Percentiles rank a stretch among this genome's conserved stretches.
phyloP scores from a whole-genome alignment of 35 echinoderm and acorn worm species.

The Ptychodera flava region DNA sequence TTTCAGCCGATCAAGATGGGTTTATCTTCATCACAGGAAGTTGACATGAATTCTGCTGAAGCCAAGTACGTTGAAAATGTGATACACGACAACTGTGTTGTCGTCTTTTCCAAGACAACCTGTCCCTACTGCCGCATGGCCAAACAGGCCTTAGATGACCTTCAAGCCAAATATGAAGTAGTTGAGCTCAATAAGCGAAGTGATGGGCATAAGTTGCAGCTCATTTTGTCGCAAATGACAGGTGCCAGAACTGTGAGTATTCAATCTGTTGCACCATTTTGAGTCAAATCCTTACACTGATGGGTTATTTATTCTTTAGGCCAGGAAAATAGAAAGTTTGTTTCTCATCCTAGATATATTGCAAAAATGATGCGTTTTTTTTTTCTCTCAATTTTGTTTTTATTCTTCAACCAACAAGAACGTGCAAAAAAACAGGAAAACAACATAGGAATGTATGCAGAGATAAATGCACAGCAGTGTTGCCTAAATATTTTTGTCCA shows the following conservation, averaged over 20 bases:
- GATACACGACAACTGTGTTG: conserved; percentile 79
- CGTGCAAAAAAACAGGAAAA: too few relatives aligned
- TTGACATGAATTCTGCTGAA: neutral
- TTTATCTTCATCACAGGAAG: neutral
- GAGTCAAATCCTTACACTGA: too few relatives aligned
- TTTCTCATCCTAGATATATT: too few relatives aligned
- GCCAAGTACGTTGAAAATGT: neutral
- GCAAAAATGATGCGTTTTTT: too few relatives aligned
- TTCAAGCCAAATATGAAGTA: conserved; percentile 63
- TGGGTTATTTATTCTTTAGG: too few relatives aligned
- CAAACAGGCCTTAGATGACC: conserved; percentile 61
- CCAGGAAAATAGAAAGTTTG: too few relatives aligned
- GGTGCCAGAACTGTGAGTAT: conserved; percentile 67
- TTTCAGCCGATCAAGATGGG: neutral
- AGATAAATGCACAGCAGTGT: too few relatives aligned
- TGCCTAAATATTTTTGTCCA: too few relatives aligned
- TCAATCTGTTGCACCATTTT: too few relatives aligned
- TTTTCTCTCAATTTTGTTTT: too few relatives aligned
- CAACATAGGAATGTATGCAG: too few relatives aligned
- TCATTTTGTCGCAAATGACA: conserved; percentile 65
- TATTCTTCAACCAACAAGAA: too few relatives aligned
- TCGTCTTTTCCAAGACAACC: conserved; percentile 84
- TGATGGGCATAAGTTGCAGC: conserved; percentile 58
- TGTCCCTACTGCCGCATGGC: conserved; percentile 70
- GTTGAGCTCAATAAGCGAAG: conserved; percentile 70